phyloP scores from a whole-genome alignment of 2,888 invertebrate genomes.

The Plusia festucae region DNA sequence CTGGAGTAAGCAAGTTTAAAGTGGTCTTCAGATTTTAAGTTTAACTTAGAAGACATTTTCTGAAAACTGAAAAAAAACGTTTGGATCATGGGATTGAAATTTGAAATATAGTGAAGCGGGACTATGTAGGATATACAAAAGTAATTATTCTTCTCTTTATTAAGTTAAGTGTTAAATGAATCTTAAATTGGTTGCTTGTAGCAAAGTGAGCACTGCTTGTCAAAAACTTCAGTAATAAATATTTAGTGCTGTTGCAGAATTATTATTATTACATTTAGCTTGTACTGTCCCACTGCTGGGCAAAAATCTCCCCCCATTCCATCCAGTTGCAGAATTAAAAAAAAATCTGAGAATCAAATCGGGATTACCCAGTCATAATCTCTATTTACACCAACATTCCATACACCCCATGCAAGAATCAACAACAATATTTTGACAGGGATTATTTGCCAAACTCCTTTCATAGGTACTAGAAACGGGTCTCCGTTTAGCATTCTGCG shows the following conservation, averaged over 20 bases:
- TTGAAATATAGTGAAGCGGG: background rate
- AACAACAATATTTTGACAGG: conserved; percentile 2
- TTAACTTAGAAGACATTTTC: too few relatives aligned
- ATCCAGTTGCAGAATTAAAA: too few relatives aligned
- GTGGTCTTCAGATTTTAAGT: background rate
- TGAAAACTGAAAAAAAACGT: background rate
- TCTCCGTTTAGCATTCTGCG: conserved; percentile 30
- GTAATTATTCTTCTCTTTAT: too few relatives aligned
- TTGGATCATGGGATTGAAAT: background rate
- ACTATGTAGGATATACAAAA: background rate
- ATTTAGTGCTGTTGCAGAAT: too few relatives aligned
- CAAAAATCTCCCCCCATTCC: too few relatives aligned
- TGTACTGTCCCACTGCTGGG: too few relatives aligned
- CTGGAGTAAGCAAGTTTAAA: conserved; percentile 7
- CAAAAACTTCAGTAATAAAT: too few relatives aligned
- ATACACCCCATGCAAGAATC: background rate
- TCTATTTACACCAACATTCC: background rate
- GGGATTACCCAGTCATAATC: background rate
- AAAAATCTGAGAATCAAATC: too few relatives aligned
- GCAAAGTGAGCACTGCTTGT: too few relatives aligned
- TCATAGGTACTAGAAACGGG: conserved; percentile 16
- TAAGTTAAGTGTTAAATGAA: too few relatives aligned
- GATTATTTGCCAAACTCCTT: conserved; percentile 3
- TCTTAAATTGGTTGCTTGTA: too few relatives aligned
- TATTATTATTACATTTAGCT: too few relatives aligned